Conservation (phyloP, 2,888 invertebrate species). For the Selenia dentaria region DNA sequence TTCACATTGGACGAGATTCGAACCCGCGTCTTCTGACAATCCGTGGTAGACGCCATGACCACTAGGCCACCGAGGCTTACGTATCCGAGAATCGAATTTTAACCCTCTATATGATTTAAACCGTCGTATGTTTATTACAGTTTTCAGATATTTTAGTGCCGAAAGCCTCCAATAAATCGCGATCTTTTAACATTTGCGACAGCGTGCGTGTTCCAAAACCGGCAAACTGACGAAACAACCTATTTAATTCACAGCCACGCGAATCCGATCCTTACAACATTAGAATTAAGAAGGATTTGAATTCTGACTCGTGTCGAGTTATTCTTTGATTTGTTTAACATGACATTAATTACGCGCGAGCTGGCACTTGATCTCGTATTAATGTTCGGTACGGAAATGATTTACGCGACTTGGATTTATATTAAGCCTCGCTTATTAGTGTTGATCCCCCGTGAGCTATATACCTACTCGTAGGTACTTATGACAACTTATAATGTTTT, state of each 20-base stretch:
- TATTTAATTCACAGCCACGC: neutral
- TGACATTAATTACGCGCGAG: constrained; percentile 35
- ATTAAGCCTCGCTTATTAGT: constrained; percentile 18
- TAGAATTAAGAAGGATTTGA: neutral
- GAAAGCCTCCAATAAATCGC: neutral
- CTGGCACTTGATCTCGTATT: constrained; percentile 35
- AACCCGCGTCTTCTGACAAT: too few species aligned
- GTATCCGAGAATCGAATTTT: too few species aligned
- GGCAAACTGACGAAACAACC: too few species aligned
- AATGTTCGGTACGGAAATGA: constrained; percentile 29
- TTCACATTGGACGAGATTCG: too few species aligned
- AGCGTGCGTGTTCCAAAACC: neutral
- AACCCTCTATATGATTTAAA: too few species aligned
- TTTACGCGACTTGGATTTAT: constrained; percentile 23
- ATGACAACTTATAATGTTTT: too few species aligned
- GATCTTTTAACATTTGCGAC: constrained; percentile 1
- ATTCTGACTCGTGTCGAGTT: constrained; percentile 7
- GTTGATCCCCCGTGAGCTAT: neutral
- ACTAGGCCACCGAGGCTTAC: too few species aligned
- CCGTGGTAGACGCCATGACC: too few species aligned
- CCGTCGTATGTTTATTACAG: too few species aligned
- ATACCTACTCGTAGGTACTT: neutral
- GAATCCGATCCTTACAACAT: constrained; percentile 6
- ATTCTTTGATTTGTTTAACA: constrained; percentile 25
- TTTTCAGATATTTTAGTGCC: too few species aligned